A percentile compares a stretch with the other conserved stretches of the same genome.
These are phyloP conservation scores for Lepus europaeus DNA, from an alignment of 2,113 vertebrate species.

Conservation along the genomic window DNA sequence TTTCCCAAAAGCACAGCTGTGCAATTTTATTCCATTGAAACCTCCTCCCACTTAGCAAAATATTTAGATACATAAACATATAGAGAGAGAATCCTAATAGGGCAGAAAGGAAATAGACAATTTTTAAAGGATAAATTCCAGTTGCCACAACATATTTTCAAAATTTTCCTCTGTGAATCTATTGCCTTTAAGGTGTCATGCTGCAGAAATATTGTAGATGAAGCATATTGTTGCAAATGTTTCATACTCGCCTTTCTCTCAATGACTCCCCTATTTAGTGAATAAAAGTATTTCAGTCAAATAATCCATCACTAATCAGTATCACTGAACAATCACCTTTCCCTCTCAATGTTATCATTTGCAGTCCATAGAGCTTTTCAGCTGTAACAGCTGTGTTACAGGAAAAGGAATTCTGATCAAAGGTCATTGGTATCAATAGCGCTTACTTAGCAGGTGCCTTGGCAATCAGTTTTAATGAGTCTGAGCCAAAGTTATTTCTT, in stretches of 20 bases:
- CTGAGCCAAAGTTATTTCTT: constrained; percentile 60
- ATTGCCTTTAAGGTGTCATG: neutral
- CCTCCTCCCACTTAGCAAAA: constrained; percentile 73
- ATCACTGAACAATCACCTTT: constrained; percentile 48
- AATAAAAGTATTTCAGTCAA: constrained; percentile 69
- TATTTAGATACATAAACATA: constrained; percentile 70
- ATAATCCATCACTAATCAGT: constrained; percentile 38
- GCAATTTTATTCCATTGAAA: constrained; percentile 79
- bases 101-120: constrained; percentile 62
- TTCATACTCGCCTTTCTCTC: neutral
- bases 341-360: constrained; percentile 51
- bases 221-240: neutral
- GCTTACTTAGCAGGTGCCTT: constrained; percentile 75
- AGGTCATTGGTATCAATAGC: constrained; percentile 75
- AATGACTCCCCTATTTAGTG: constrained; percentile 35
- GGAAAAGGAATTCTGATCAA: constrained; percentile 75
- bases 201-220: neutral
- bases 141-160: constrained; percentile 72
- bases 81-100: constrained; percentile 59
- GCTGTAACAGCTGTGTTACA: neutral
- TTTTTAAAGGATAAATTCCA: constrained; percentile 79
- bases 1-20: constrained; percentile 70
- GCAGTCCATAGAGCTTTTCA: neutral
- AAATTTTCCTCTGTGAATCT: constrained; percentile 8
- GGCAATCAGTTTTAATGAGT: constrained; percentile 76